phyloP scores from a whole-genome alignment of 2,888 invertebrate genomes.

The Diogma glabrata region DNA sequence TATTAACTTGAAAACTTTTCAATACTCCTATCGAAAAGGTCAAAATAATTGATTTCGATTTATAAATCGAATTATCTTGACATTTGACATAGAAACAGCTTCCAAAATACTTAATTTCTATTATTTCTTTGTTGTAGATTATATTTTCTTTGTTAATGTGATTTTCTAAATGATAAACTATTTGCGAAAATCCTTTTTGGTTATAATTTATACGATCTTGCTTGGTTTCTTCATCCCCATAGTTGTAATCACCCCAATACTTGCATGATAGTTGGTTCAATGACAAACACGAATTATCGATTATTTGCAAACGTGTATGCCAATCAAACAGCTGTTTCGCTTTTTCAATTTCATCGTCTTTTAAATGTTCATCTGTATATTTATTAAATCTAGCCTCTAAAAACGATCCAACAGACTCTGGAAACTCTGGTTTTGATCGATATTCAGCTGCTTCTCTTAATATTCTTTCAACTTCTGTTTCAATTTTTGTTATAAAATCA shows the following conservation, averaged over 20 bases:
- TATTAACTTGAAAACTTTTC: conserved; percentile 38
- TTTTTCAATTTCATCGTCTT: conserved; percentile 26
- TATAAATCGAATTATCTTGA: conserved; percentile 18
- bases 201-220: conserved; percentile 45
- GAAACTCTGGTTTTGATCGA: too few relatives aligned
- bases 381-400: too few relatives aligned
- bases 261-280: conserved; percentile 44
- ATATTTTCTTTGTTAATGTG: conserved; percentile 15
- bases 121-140: conserved; percentile 10
- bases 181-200: conserved; percentile 42
- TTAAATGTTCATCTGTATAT: too few relatives aligned
- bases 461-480: too few relatives aligned
- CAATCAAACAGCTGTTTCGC: conserved; percentile 46
- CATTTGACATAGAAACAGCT: too few relatives aligned
- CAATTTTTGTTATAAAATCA: too few relatives aligned
- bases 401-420: too few relatives aligned
- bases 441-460: too few relatives aligned
- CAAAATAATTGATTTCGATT: conserved; percentile 46
- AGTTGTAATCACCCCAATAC: conserved; percentile 44
- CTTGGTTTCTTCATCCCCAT: conserved; percentile 38
- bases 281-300: conserved; percentile 48
- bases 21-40: conserved; percentile 52
- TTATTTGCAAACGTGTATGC: conserved; percentile 45
- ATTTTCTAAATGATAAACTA: conserved; percentile 39
- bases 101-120: conserved; percentile 14